A percentile compares a stretch with the other conserved stretches of the same genome.
phyloP scores from a whole-genome alignment of 2,888 invertebrate genomes.

The Sinhomidia bicolor region DNA sequence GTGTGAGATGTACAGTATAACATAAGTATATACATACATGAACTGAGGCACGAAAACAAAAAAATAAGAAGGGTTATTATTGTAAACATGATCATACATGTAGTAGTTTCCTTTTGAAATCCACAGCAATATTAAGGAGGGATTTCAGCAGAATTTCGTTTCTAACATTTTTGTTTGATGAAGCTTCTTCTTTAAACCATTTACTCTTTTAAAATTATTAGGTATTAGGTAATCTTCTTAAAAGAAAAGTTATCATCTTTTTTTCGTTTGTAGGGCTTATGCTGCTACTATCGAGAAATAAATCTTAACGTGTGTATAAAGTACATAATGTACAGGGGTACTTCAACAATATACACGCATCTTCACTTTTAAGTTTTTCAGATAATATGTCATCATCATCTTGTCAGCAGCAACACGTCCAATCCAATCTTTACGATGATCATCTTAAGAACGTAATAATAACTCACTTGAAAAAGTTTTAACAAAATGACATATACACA shows the following conservation, averaged over 20 bases:
- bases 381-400: constrained; percentile 63
- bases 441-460: constrained; percentile 18
- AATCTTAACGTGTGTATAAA: not conserved
- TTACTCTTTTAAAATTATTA: constrained; percentile 14
- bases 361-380: constrained; percentile 25
- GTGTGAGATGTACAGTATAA: not conserved
- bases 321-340: too few species aligned
- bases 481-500: constrained; percentile 46
- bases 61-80: constrained; percentile 6
- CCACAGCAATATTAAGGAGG: too few species aligned
- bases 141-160: not conserved
- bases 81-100: not conserved
- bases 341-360: not conserved
- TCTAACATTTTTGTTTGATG: not conserved
- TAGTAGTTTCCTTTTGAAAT: not conserved
- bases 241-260: constrained; percentile 32
- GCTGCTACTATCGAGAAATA: not conserved
- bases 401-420: constrained; percentile 50
- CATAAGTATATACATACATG: not conserved
- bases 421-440: constrained; percentile 50
- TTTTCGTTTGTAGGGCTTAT: not conserved
- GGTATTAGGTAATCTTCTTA: constrained; percentile 54
- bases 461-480: constrained; percentile 56
- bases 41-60: not conserved
- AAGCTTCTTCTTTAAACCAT: not conserved